Percentiles rank a stretch among this genome's conserved stretches.
These are phyloP conservation scores for Chalcosyrphus nemorum DNA, from an alignment of 2,888 invertebrate genomes.

Conservation along the genomic window DNA sequence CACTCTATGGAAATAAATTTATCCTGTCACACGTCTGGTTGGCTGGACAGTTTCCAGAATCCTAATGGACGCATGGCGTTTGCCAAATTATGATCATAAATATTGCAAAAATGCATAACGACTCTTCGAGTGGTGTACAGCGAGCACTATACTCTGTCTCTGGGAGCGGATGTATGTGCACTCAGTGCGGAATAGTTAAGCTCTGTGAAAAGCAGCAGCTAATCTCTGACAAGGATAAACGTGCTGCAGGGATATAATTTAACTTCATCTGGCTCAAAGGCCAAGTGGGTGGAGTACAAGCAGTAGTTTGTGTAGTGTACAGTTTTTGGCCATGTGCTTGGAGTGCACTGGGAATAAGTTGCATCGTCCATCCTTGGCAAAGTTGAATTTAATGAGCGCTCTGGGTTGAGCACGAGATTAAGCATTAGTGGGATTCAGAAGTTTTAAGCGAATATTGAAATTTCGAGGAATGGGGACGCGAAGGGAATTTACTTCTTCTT, in stretches of 20 bases:
- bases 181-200: constrained; percentile 16
- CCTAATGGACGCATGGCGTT: constrained; percentile 43
- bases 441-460: neutral
- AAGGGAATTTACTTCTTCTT: no score
- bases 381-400: constrained; percentile 49
- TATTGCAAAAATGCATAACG: constrained; percentile 74
- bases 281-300: constrained; percentile 50
- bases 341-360: constrained; percentile 39
- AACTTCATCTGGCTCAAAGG: constrained; percentile 59
- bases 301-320: constrained; percentile 18
- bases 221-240: constrained; percentile 65
- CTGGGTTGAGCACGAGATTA: constrained; percentile 1
- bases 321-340: constrained; percentile 49
- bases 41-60: constrained; percentile 61
- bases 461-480: neutral
- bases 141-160: neutral
- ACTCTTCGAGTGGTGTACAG: constrained; percentile 64
- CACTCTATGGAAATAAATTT: constrained; percentile 4
- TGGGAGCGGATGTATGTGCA: constrained; percentile 2
- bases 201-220: constrained; percentile 51
- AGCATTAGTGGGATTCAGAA: constrained; percentile 9
- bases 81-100: constrained; percentile 76
- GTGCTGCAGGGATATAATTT: constrained; percentile 60
- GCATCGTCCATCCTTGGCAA: constrained; percentile 39
- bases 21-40: constrained; percentile 15